Evolutionary conservation across 2,113 vertebrate genomes (phyloP).

Genomic region (Osmerus eperlanus): DNA sequence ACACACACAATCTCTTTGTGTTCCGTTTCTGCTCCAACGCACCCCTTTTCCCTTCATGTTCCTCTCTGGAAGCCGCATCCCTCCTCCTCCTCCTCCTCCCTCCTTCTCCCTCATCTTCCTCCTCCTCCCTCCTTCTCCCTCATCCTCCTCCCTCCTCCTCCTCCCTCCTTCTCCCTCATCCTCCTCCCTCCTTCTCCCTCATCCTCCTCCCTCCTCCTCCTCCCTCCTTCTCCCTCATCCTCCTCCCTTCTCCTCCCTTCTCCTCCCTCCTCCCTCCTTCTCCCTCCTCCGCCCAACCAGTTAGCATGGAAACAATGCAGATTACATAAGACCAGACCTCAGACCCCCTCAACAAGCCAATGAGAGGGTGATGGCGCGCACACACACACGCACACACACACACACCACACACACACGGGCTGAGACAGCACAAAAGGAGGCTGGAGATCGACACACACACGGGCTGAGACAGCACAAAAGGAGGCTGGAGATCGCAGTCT

Average conservation of each 20-base stretch:
- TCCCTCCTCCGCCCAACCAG: neutral
- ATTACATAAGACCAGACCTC: neutral
- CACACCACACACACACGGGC: too few relatives aligned
- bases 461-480: too few relatives aligned
- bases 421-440: too few relatives aligned
- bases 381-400: too few relatives aligned
- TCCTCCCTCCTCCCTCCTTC: neutral
- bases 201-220: too few relatives aligned
- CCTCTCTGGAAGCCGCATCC: neutral
- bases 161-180: neutral
- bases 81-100: neutral
- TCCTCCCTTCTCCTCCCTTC: neutral
- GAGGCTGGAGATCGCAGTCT: too few relatives aligned
- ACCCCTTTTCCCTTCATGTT: neutral
- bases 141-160: too few relatives aligned
- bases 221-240: neutral
- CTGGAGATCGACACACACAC: too few relatives aligned
- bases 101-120: neutral
- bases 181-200: neutral
- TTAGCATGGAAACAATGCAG: neutral
- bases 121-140: neutral
- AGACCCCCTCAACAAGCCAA: too few relatives aligned
- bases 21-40: neutral
- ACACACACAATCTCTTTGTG: too few relatives aligned
- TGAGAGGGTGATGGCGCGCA: too few relatives aligned